Conservation (phyloP, 2,797 vertebrate species). For the Coendou prehensilis region DNA sequence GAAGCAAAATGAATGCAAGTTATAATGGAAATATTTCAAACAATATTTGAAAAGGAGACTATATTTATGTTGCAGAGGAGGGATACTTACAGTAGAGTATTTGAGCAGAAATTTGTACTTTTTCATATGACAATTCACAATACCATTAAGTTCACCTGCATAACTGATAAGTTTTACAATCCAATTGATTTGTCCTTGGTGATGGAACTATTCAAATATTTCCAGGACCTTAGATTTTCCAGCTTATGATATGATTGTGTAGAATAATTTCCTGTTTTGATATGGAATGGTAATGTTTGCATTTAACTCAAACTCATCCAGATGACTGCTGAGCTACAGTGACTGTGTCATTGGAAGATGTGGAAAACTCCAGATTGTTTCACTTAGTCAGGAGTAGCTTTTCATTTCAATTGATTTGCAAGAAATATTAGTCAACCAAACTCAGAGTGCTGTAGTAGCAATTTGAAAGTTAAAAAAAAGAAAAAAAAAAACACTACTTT, state of each 20-base stretch:
- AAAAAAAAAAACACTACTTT: not conserved
- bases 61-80: not conserved
- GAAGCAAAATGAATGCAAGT: not conserved
- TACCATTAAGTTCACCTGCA: not conserved
- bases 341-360: not conserved
- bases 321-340: rapidly evolving
- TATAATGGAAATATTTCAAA: not conserved
- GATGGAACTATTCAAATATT: constrained; percentile 59
- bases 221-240: constrained; percentile 54
- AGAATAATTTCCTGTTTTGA: constrained; percentile 18
- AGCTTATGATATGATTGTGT: not conserved
- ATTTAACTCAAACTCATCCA: constrained; percentile 63
- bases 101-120: not conserved
- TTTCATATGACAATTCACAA: not conserved
- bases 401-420: rapidly evolving
- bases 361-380: not conserved
- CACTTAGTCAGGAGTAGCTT: rapidly evolving
- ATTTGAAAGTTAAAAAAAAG: not conserved
- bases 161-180: not conserved
- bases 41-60: not conserved
- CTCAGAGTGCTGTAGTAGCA: not conserved
- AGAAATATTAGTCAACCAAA: rapidly evolving
- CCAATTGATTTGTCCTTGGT: not conserved
- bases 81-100: not conserved
- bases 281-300: constrained; percentile 41